phyloP scores from a whole-genome alignment of 2,113 vertebrate genomes.

The Petroica traversi region DNA sequence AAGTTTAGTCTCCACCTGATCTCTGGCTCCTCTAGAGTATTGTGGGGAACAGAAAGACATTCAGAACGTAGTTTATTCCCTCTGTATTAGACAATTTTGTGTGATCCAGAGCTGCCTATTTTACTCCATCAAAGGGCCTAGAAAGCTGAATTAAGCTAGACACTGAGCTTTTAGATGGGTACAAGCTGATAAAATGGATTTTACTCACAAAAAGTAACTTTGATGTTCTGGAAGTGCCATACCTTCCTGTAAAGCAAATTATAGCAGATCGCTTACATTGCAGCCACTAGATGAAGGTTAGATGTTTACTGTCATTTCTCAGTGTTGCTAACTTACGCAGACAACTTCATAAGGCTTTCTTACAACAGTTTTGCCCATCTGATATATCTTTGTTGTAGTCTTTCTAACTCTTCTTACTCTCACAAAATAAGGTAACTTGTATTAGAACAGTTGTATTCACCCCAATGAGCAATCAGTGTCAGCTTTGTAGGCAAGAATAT shows the following conservation, averaged over 20 bases:
- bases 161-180: not conserved
- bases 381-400: not conserved
- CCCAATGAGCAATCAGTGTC: not conserved
- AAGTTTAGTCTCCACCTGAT: not conserved
- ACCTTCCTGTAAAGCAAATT: not conserved
- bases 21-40: not conserved
- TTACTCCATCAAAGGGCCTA: not conserved
- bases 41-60: not conserved
- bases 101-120: not conserved
- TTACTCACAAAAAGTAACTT: not conserved
- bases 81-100: not conserved
- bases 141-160: not conserved
- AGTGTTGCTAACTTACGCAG: not conserved
- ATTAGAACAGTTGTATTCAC: not conserved
- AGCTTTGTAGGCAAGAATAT: not conserved
- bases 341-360: not conserved
- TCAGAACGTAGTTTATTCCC: not conserved
- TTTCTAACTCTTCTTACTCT: not conserved
- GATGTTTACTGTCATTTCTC: not conserved
- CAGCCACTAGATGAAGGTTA: not conserved
- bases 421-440: not conserved
- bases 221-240: not conserved
- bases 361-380: not conserved
- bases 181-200: not conserved
- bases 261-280: not conserved